Evolutionary conservation across 2,888 invertebrate genomes (phyloP).

Genomic region (Polyommatus icarus): DNA sequence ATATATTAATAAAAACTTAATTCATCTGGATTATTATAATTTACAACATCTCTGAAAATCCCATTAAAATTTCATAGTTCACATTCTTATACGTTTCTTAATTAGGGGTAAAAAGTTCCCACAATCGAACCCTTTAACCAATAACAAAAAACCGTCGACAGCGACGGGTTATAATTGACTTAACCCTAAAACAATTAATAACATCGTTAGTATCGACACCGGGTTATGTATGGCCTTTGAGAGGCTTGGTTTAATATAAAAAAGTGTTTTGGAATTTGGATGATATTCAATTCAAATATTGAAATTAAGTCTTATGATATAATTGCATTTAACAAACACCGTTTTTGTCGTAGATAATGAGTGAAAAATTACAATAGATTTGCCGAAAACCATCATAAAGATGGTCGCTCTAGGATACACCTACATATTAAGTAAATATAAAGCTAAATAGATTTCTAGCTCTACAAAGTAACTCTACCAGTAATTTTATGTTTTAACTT

Average conservation of each 20-base stretch:
- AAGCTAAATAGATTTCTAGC: too few relatives aligned
- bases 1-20: too few relatives aligned
- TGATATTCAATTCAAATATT: not conserved
- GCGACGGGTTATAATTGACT: conserved; percentile 30
- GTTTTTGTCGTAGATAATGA: too few relatives aligned
- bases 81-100: not conserved
- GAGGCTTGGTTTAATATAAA: not conserved
- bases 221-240: not conserved
- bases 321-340: too few relatives aligned
- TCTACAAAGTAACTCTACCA: too few relatives aligned
- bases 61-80: not conserved
- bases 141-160: conserved; percentile 14
- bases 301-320: not conserved
- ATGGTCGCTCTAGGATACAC: too few relatives aligned
- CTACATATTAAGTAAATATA: too few relatives aligned
- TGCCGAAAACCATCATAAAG: too few relatives aligned
- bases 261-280: not conserved
- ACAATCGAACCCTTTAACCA: conserved; percentile 4
- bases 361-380: too few relatives aligned
- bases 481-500: too few relatives aligned
- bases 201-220: conserved; percentile 31
- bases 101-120: not conserved
- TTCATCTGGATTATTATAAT: too few relatives aligned
- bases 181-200: conserved; percentile 30
- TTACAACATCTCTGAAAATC: not conserved